Evolutionary conservation across 2,797 vertebrate species (phyloP).

Genomic region (Psittacula derbiana): DNA sequence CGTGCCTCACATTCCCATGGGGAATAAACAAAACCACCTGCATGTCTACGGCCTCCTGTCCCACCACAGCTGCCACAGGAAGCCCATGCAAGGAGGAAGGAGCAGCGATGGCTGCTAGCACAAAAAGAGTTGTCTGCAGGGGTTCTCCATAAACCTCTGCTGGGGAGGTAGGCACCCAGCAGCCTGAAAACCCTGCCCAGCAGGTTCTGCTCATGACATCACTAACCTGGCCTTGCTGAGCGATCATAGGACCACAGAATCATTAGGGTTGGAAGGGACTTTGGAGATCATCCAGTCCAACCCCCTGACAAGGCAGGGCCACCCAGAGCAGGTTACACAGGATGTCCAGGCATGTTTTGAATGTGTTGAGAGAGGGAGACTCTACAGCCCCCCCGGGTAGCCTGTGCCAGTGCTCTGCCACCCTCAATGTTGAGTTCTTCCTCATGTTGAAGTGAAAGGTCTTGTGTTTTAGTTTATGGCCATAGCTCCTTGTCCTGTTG

Average conservation of each 20-base stretch:
- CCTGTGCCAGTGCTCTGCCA: neutral
- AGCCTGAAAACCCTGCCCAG: neutral
- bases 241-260: neutral
- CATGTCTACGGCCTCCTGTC: rapidly evolving
- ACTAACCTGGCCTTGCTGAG: neutral
- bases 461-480: neutral
- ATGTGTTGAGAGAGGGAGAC: neutral
- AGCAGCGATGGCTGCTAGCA: neutral
- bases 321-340: neutral
- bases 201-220: neutral
- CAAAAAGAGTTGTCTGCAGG: rapidly evolving
- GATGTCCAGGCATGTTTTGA: neutral
- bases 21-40: neutral
- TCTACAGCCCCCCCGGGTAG: neutral
- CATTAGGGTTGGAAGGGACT: neutral
- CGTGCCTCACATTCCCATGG: no score
- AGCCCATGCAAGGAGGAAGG: neutral
- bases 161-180: neutral
- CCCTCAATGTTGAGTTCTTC: neutral
- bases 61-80: neutral
- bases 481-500: neutral
- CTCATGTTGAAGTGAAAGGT: neutral
- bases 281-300: neutral
- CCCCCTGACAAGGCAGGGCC: neutral
- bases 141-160: neutral